Conservation (phyloP, 2,797 vertebrate genomes). For the Darevskia nairensis region DNA sequence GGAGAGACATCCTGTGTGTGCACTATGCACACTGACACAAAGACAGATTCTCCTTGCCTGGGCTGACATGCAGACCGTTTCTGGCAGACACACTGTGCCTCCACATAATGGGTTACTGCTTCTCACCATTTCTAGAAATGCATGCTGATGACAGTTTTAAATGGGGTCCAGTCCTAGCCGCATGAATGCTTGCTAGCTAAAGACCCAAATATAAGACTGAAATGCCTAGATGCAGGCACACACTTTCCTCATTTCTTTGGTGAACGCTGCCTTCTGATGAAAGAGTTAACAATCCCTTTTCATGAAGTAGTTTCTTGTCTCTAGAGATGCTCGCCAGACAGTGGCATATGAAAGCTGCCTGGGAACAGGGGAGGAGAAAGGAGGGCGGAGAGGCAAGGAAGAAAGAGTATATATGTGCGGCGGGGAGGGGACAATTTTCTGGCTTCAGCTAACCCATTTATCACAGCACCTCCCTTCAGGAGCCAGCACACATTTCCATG, state of each 20-base stretch:
- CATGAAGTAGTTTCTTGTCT: constrained; percentile 29
- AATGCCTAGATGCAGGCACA: not conserved
- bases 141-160: not conserved
- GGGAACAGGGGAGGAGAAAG: constrained; percentile 35
- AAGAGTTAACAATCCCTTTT: constrained; percentile 55
- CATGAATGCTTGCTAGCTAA: not conserved
- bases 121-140: fast-evolving
- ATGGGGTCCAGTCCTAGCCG: constrained; percentile 39
- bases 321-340: constrained; percentile 44
- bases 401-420: not conserved
- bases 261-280: not conserved
- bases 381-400: not conserved
- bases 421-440: not conserved
- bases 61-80: not conserved
- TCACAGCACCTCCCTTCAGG: not conserved
- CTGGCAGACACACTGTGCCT: not conserved
- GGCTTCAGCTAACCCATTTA: not conserved
- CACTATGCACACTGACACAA: not conserved
- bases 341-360: constrained; percentile 6
- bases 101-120: fast-evolving
- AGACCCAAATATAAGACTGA: not conserved
- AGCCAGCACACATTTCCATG: not conserved
- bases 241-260: not conserved
- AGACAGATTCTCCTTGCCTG: not conserved
- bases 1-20: fast-evolving